A percentile compares a stretch with the other conserved stretches of the same genome.
phyloP scores from a whole-genome alignment of 2,888 invertebrate species.

The Phengaris alcon region DNA sequence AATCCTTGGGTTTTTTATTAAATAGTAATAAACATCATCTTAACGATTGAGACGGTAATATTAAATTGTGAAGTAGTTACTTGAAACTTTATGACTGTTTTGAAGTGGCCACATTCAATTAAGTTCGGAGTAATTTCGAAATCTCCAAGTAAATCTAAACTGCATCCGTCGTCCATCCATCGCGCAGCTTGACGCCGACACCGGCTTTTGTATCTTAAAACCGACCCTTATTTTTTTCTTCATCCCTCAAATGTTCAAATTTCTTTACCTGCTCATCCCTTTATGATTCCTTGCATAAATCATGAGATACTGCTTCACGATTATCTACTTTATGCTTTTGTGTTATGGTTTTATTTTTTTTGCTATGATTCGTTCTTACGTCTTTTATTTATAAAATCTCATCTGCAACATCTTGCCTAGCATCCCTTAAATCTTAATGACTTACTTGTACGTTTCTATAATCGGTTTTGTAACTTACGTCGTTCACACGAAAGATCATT shows the following conservation, averaged over 20 bases:
- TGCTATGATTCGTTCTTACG: conserved; percentile 39
- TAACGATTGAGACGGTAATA: too few species aligned
- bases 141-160: conserved; percentile 70
- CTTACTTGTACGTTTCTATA: conserved; percentile 55
- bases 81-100: conserved; percentile 39
- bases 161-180: conserved; percentile 74
- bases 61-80: neutral
- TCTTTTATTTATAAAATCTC: conserved; percentile 42
- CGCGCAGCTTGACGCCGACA: conserved; percentile 74
- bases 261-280: conserved; percentile 72
- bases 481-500: conserved; percentile 43
- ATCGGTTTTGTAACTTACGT: conserved; percentile 49
- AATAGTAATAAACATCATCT: too few species aligned
- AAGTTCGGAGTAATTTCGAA: conserved; percentile 62
- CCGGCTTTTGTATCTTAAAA: conserved; percentile 71
- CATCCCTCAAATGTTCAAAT: conserved; percentile 77
- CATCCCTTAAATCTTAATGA: conserved; percentile 71
- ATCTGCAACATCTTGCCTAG: conserved; percentile 73
- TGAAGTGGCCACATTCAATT: conserved; percentile 70
- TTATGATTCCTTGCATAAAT: conserved; percentile 39
- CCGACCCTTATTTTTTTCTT: conserved; percentile 74
- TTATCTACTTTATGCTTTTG: conserved; percentile 42
- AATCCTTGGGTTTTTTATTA: too few species aligned
- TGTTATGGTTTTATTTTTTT: conserved; percentile 41
- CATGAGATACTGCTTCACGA: conserved; percentile 33